Evolutionary conservation across 2,888 invertebrate genomes (phyloP).

Genomic region (Aphelenchoides bicaudatus): DNA sequence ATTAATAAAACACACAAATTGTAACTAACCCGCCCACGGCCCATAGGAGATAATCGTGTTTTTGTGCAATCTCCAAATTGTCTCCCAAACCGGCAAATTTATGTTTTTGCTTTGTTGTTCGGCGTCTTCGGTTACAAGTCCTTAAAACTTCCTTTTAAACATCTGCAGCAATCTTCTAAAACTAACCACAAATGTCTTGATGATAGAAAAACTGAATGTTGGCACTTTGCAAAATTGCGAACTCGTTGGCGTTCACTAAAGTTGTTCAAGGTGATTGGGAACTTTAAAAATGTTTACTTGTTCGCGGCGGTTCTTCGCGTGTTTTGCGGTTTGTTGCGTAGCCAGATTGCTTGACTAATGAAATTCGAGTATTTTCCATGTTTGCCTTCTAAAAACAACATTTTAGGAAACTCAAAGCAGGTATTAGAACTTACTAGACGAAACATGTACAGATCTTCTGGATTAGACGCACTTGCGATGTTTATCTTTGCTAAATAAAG

Average conservation of each 20-base stretch:
- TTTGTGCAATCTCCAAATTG: slow-evolving; percentile 71
- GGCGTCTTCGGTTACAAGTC: slow-evolving; percentile 30
- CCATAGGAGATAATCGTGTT: slow-evolving; percentile 95
- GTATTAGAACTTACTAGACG: too few relatives aligned
- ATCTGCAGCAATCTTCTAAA: slow-evolving; percentile 18
- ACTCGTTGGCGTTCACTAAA: slow-evolving; percentile 94
- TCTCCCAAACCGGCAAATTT: slow-evolving; percentile 53
- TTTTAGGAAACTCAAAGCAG: too few relatives aligned
- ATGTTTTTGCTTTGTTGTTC: slow-evolving; percentile 36
- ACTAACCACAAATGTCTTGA: slow-evolving; percentile 87
- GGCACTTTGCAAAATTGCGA: slow-evolving; percentile 91
- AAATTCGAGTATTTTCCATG: slow-evolving; percentile 75
- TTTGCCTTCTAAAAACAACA: too few relatives aligned
- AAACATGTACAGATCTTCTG: slow-evolving; percentile 42
- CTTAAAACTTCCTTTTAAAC: slow-evolving; percentile 24
- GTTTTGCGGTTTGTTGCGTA: slow-evolving; percentile 5
- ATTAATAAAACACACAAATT: too few relatives aligned
- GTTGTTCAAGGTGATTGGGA: too few relatives aligned
- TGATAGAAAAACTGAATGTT: slow-evolving; percentile 90
- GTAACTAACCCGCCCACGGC: slow-evolving; percentile 98
- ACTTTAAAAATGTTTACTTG: too few relatives aligned
- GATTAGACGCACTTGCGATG: slow-evolving; percentile 68
- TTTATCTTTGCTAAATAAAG: slow-evolving; percentile 41
- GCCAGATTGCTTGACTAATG: slow-evolving; percentile 21
- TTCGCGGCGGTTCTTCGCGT: slow-evolving; percentile 73